Evolutionary conservation across 2,113 vertebrate species (phyloP).

Genomic region (Vireo altiloquus): DNA sequence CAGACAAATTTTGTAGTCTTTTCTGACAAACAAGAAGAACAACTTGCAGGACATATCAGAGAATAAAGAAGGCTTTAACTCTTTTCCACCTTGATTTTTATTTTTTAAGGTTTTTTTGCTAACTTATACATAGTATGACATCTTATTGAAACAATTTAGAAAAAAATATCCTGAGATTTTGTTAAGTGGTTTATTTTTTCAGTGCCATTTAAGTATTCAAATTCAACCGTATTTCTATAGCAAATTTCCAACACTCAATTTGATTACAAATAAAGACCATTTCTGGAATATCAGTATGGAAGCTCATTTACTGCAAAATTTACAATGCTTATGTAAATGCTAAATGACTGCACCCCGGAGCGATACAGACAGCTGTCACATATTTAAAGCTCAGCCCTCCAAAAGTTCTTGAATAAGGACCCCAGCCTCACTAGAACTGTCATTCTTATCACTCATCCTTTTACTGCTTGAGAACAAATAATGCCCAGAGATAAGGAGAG

Average conservation of each 20-base stretch:
- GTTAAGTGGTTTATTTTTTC: neutral
- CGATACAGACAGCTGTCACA: neutral
- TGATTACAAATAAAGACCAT: neutral
- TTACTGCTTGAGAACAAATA: neutral
- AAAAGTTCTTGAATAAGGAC: neutral
- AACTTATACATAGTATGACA: neutral
- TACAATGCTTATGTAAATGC: neutral
- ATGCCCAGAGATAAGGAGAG: neutral
- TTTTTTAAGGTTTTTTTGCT: neutral
- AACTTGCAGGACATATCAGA: neutral
- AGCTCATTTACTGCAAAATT: neutral
- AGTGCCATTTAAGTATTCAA: neutral
- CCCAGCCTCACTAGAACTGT: neutral
- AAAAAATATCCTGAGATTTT: neutral
- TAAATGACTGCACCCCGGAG: neutral
- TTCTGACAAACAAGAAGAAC: neutral
- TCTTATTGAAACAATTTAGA: neutral
- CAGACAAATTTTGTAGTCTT: neutral
- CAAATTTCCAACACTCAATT: neutral
- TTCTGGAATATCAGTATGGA: neutral
- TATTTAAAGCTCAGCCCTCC: neutral
- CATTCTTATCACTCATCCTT: neutral
- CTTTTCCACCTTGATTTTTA: neutral
- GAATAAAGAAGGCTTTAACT: neutral
- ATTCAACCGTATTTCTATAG: neutral